Evolutionary conservation across 2,797 vertebrate species (phyloP).

Genomic region (Cossypha polioptera): DNA sequence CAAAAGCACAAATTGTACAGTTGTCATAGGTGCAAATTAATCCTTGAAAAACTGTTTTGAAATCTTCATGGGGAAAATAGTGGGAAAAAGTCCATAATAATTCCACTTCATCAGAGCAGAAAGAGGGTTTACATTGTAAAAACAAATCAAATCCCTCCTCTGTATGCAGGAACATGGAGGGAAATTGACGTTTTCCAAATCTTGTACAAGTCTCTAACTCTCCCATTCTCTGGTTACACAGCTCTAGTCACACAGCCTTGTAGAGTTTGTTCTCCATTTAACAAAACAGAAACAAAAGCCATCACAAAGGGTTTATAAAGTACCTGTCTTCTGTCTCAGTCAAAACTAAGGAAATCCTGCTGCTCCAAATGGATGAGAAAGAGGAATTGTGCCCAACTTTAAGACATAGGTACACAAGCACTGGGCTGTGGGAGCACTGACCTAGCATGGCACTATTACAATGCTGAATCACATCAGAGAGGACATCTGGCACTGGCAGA

Average conservation of each 20-base stretch:
- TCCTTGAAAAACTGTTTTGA: background rate
- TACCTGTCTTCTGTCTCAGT: too few relatives aligned
- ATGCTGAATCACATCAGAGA: background rate
- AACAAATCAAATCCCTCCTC: background rate
- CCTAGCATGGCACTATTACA: rapidly evolving
- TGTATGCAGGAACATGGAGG: background rate
- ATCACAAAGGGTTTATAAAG: background rate
- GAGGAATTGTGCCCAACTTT: background rate
- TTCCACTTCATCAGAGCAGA: background rate
- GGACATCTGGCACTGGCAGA: background rate
- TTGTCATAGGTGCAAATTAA: background rate
- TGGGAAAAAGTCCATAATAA: rapidly evolving
- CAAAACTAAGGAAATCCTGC: background rate
- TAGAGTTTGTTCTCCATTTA: background rate
- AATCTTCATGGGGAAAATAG: background rate
- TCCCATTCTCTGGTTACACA: background rate
- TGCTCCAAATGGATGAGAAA: background rate
- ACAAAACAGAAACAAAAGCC: background rate
- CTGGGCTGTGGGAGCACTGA: background rate
- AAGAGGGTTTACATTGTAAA: background rate
- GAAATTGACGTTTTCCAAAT: background rate
- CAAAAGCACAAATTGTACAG: background rate
- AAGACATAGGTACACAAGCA: background rate
- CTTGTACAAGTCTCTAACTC: background rate
- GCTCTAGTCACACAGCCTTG: background rate